Conservation (phyloP, 1,140 invertebrate species). For the Trichomalopsis sarcophagae region DNA sequence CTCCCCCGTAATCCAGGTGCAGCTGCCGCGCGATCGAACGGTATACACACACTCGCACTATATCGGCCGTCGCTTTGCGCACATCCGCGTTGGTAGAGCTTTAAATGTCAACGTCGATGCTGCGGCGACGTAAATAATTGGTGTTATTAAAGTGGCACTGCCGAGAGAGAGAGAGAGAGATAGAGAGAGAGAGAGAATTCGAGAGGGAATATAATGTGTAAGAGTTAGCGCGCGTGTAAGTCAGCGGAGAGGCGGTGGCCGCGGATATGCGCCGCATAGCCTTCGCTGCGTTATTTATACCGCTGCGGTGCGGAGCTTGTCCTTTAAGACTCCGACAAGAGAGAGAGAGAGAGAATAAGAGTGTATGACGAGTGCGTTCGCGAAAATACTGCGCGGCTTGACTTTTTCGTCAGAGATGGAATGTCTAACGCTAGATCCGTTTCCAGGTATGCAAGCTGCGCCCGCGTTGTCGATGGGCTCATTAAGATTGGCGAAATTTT, state of each 20-base stretch:
- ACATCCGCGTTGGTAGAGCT: conserved; percentile 44
- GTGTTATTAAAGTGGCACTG: conserved; percentile 66
- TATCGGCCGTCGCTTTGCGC: neutral
- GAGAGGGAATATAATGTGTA: neutral
- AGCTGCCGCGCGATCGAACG: neutral
- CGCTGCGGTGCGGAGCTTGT: conserved; percentile 3
- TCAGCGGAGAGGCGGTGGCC: conserved; percentile 54
- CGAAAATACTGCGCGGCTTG: neutral
- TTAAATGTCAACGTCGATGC: conserved; percentile 72
- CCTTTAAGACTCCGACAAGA: neutral
- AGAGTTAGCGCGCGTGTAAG: conserved; percentile 8
- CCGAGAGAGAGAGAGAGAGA: conserved; percentile 54
- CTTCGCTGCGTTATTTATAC: conserved; percentile 69
- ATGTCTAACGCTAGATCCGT: neutral
- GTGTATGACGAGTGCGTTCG: neutral
- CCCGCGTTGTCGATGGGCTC: neutral
- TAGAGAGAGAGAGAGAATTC: conserved; percentile 37
- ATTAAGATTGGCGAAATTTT: conserved; percentile 34
- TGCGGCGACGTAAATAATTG: conserved; percentile 70
- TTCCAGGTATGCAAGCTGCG: neutral
- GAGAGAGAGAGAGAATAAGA: neutral
- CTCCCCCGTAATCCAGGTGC: conserved; percentile 47
- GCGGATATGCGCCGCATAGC: neutral
- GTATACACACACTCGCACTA: neutral
- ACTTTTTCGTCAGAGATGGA: no score